phyloP scores from a whole-genome alignment of 92 coral and sea anemone species.

The Epizoanthus stellaris region DNA sequence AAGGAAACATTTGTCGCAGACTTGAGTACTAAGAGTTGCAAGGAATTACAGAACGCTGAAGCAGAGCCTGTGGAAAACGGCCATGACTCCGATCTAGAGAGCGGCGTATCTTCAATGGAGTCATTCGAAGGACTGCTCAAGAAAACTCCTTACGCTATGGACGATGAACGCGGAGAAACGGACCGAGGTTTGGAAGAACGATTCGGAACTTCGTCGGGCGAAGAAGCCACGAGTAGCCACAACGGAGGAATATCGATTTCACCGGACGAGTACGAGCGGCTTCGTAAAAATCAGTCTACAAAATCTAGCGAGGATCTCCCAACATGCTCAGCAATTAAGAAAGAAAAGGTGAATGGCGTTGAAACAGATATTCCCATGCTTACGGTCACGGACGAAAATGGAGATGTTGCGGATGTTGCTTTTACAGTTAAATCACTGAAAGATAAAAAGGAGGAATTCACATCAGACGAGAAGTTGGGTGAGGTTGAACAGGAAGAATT shows the following conservation, averaged over 20 bases:
- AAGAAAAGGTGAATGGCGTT: background rate
- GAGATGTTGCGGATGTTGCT: constrained; percentile 50
- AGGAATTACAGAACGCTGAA: constrained; percentile 5
- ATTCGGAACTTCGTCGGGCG: constrained; percentile 19
- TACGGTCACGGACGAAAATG: constrained; percentile 83
- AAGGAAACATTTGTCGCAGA: background rate
- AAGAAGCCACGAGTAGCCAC: constrained; percentile 13
- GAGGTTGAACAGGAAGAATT: constrained; percentile 24
- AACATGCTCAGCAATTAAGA: constrained; percentile 16
- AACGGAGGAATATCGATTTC: constrained; percentile 69
- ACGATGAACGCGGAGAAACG: constrained; percentile 41
- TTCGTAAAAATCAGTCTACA: constrained; percentile 42
- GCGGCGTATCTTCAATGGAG: constrained; percentile 94
- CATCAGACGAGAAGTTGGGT: background rate
- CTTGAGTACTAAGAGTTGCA: background rate
- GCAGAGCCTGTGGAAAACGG: constrained; percentile 25
- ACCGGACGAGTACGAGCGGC: constrained; percentile 70
- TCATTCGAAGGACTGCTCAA: constrained; percentile 78
- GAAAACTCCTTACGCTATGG: constrained; percentile 47
- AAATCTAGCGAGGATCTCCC: constrained; percentile 28
- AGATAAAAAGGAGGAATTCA: background rate
- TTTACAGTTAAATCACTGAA: constrained; percentile 7
- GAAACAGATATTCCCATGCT: constrained; percentile 66
- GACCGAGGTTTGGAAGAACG: constrained; percentile 25
- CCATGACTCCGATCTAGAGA: constrained; percentile 79